phyloP scores from a whole-genome alignment of 1,140 invertebrate species.

The Acromyrmex echinatior region DNA sequence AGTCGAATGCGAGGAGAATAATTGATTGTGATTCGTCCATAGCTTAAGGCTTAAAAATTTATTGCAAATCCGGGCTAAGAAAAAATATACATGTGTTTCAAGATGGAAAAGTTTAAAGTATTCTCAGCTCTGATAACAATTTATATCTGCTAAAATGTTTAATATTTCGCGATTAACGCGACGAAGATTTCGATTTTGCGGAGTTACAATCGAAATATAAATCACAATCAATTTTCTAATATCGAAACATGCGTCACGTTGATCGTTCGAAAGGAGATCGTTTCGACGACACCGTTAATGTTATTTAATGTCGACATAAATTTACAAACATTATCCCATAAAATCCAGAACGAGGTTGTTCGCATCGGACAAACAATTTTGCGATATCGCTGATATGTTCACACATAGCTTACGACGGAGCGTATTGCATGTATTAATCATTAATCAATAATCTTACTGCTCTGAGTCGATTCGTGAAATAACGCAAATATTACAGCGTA shows the following conservation, averaged over 20 bases:
- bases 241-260: neutral
- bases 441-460: conserved; percentile 7
- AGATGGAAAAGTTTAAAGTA: neutral
- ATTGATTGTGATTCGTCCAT: no score
- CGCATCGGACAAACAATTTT: neutral
- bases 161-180: neutral
- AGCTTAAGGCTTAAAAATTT: no score
- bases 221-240: neutral
- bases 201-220: neutral
- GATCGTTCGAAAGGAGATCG: neutral
- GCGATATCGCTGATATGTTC: neutral
- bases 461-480: neutral
- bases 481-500: neutral
- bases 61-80: neutral
- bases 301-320: conserved; percentile 16
- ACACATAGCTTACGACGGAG: neutral
- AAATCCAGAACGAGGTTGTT: neutral
- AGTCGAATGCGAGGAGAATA: no score
- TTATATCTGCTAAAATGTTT: neutral
- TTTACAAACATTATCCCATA: neutral
- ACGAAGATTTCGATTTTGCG: neutral
- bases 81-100: neutral
- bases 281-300: neutral
- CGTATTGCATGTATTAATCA: neutral
- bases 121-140: neutral